Evolutionary conservation across 2,113 vertebrate genomes (phyloP), one percentile per base, ranked within the genome.

Genomic region (Sisor rabdophorus): DNA sequence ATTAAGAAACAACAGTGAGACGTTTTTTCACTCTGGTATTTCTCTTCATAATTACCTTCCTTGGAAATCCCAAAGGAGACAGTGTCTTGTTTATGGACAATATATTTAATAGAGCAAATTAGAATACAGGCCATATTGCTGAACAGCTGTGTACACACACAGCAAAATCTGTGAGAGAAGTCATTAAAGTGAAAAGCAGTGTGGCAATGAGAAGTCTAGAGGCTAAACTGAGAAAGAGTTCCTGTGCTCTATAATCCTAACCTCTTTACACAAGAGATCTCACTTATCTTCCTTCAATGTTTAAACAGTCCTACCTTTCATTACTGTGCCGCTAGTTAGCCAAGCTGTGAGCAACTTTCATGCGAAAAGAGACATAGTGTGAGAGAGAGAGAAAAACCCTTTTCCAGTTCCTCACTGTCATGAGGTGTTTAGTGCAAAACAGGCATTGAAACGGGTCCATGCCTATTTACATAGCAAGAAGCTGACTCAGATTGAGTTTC

Each of bases 141-240:
- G 63, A 76, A 84, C 91, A 93, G 91, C 91, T 93, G 91, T 92
- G 89, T 91, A 92, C 89, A 92, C 86, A 84, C 86, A 84, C 73
- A 11, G 82, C 67, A 82, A 81, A 89, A 88, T 90, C 86, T 88
- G 86, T 81, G 77, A 80, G 79, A 83, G 80, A 88, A 86, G 84
- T 84, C 85, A 86, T 88, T 86, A 74, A 85, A 87, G 50, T 82
- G 84, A 79, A 76, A 71, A 82, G 83, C 79, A 77, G 80, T 84
- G 76, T 71, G 80, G 79, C 71, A 84, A 78, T 75, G 81, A 82
- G 81, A 84, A 36, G 44, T 63, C 44, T 68, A 63, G 65, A 69
- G 17, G 28, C 59, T 71, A 65, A 68, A 75, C 61, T 71, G 52
- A 22, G 28, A 65, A 73, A 75, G 67, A 69, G 54, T 32, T 20